phyloP scores from a whole-genome alignment of 2,113 vertebrate genomes.

The Cheilinus undulatus region DNA sequence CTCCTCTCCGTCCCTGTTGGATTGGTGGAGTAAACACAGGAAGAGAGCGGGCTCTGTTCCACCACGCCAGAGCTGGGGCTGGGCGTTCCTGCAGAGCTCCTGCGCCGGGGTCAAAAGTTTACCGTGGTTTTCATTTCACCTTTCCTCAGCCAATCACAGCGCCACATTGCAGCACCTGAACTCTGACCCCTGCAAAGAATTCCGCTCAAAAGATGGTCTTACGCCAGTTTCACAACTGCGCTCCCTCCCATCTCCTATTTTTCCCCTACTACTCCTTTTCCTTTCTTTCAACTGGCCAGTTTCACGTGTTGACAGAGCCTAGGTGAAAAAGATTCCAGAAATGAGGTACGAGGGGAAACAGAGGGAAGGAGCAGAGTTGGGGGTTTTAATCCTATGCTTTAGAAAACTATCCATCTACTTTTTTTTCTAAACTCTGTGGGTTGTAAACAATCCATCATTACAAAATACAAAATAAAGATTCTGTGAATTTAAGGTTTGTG shows the following conservation, averaged over 20 bases:
- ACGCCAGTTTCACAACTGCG: slow-evolving; percentile 72
- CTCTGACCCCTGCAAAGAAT: slow-evolving; percentile 88
- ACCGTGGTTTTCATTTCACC: slow-evolving; percentile 99
- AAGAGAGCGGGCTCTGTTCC: slow-evolving; percentile 85
- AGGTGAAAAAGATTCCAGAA: slow-evolving; percentile 66
- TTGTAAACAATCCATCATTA: background rate
- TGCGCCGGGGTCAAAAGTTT: slow-evolving; percentile 97
- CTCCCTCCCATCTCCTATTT: slow-evolving; percentile 50
- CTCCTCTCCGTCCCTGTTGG: slow-evolving; percentile 68
- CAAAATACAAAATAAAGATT: background rate
- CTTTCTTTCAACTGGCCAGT: slow-evolving; percentile 66
- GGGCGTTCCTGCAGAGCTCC: slow-evolving; percentile 92
- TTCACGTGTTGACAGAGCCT: slow-evolving; percentile 64
- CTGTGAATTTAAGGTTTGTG: too few relatives aligned
- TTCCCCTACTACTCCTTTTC: slow-evolving; percentile 57
- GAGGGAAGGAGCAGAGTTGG: background rate
- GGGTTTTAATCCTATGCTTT: slow-evolving; percentile 1
- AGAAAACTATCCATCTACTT: slow-evolving; percentile 2
- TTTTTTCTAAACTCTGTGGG: background rate
- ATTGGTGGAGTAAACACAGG: slow-evolving; percentile 88
- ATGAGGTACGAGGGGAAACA: slow-evolving; percentile 25
- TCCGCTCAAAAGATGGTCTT: slow-evolving; percentile 85
- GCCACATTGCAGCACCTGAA: slow-evolving; percentile 81
- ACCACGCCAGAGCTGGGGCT: slow-evolving; percentile 88
- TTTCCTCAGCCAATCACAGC: slow-evolving; percentile 93